Evolutionary conservation across 2,888 invertebrate species (phyloP).

Genomic region (Ormyrus rosae): DNA sequence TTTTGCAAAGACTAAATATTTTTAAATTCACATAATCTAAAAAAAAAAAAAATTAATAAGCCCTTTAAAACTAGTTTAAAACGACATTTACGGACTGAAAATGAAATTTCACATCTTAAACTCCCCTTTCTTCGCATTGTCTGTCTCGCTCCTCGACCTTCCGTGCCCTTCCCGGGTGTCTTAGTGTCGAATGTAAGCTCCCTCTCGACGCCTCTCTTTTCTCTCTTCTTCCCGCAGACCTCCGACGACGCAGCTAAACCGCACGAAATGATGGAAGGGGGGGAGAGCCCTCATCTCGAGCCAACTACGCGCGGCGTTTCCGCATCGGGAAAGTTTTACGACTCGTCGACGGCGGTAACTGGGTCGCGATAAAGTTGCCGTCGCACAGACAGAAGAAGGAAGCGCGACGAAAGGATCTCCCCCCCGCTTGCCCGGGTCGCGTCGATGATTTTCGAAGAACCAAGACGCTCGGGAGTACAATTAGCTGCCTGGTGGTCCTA

Average conservation of each 20-base stretch:
- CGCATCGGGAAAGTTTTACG: conserved; percentile 55
- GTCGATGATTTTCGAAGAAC: conserved; percentile 45
- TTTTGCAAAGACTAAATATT: too few relatives aligned
- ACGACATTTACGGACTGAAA: too few relatives aligned
- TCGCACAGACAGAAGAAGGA: conserved; percentile 7
- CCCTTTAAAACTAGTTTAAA: too few relatives aligned
- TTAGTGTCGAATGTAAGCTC: conserved; percentile 20
- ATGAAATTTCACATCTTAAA: not conserved
- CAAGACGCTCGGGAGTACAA: not conserved
- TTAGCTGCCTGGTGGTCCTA: not conserved
- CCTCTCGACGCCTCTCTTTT: not conserved
- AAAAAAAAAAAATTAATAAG: too few relatives aligned
- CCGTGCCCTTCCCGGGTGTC: conserved; percentile 21
- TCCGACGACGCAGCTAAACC: conserved; percentile 36
- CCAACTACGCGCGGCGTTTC: conserved; percentile 32
- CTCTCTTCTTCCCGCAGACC: conserved; percentile 10
- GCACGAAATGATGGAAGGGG: conserved; percentile 14
- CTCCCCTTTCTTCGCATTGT: not conserved
- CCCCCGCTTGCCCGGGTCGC: conserved; percentile 8
- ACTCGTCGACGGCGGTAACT: conserved; percentile 48
- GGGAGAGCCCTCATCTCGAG: conserved; percentile 13
- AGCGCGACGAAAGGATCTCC: conserved; percentile 41
- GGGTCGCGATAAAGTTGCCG: conserved; percentile 56
- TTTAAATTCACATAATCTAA: too few relatives aligned
- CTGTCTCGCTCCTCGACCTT: conserved; percentile 28